Base-by-base conservation (phyloP, 2,113 vertebrate species). In the Psittacus erithacus region DNA sequence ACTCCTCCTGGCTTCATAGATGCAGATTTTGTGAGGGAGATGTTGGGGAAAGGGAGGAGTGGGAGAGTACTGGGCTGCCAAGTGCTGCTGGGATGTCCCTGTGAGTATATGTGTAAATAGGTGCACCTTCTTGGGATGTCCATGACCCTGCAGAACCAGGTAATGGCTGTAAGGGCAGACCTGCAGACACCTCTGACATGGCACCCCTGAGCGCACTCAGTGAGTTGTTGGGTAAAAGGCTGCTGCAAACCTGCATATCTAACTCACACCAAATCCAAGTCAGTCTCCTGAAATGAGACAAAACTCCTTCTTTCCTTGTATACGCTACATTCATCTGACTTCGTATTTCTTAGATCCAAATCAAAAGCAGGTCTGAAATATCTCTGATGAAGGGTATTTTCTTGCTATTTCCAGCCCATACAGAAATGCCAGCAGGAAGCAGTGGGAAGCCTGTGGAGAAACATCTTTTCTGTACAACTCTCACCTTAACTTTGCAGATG, bases 141-240 rank as follows among this genome's bases (percentile, higher is more conserved):
- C n/a, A 20, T 4, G n/a, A 73, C 16, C 14, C 53, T 2, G 1
- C 49, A 31, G 80, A 38, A 14, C 3, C 0, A 2, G n/a, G 10
- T 9, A 11, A 17, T 2, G 11, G 35, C 47, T 9, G 6, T 25
- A 38, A 38, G 69, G 50, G 6, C 57, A 81, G 44, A 62, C 7
- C 70, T 27, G 14, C 35, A 68, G 22, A 13, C 52, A 50, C 41
- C 28, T 59, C 49, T 27, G 60, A 17, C 3, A 0, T 7, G 39
- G 53, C 6, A 31, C 4, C 10, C 6, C 10, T 19, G 38, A 47
- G 52, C 9, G 46, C 22, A 15, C 11, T 7, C 22, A 28, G 19
- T 19, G 24, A 65, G 65, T 23, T 39, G 67, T 53, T 35, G 55
- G 44, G 1, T 50, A 55, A 53, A 50, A 29, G 38, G 23, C 7